Conservation (phyloP, 2,797 vertebrate species). For the Dendrocincla fuliginosa region DNA sequence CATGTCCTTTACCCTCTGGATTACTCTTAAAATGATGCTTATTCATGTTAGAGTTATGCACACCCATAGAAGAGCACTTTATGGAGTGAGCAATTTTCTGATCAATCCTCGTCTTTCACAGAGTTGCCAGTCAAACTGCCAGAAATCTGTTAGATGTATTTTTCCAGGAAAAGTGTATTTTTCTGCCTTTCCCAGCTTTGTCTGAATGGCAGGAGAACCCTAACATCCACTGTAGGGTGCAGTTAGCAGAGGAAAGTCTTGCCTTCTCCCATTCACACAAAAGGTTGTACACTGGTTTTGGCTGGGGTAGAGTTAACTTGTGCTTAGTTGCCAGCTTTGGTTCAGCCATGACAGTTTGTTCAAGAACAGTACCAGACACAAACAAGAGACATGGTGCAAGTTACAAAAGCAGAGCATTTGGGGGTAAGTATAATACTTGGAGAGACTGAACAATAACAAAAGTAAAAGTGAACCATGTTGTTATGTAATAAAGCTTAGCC, state of each 20-base stretch:
- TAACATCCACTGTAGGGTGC: not conserved
- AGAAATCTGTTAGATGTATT: not conserved
- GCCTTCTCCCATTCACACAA: not conserved
- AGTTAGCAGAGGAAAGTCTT: not conserved
- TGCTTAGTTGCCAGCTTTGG: not conserved
- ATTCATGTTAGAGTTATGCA: not conserved
- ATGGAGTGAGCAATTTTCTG: not conserved
- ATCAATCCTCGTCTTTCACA: not conserved
- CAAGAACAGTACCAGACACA: not conserved
- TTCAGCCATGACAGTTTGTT: not conserved
- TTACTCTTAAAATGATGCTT: not conserved
- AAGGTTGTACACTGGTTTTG: not conserved
- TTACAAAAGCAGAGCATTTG: constrained; percentile 27
- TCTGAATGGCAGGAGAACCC: not conserved
- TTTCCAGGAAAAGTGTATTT: not conserved
- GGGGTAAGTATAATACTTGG: not conserved
- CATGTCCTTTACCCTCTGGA: not conserved
- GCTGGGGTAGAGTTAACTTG: not conserved
- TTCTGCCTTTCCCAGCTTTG: not conserved
- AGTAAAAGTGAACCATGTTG: constrained; percentile 52
- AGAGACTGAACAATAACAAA: constrained; percentile 43
- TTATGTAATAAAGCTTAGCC: constrained; percentile 48
- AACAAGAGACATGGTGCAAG: not conserved
- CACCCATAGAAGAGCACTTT: not conserved
- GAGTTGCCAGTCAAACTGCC: not conserved